Base-by-base conservation (phyloP, 2,888 invertebrate genomes). In the Idaea biselata region DNA sequence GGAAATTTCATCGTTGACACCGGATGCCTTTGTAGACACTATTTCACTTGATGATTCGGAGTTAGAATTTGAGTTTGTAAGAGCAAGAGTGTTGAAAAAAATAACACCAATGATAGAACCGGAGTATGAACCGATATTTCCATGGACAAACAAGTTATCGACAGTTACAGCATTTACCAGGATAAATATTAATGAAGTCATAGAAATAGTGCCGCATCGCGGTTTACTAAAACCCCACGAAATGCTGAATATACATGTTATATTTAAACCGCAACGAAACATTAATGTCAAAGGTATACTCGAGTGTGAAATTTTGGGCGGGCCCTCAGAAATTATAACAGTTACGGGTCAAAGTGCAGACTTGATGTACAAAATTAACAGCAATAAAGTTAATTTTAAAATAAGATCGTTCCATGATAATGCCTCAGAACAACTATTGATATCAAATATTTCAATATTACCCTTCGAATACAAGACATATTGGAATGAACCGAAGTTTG, bases 231-330 rank as follows among this genome's bases (percentile, higher is more conserved):
- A 90, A 66, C 93, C 94, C 4, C 89, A 84, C 71, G 93, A 94
- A 80, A 77, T 83, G 61, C 91, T 93, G 74, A 80, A 88, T 62
- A 72, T 94, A 58, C 89, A 92, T 59, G 81, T 94, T 3, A 86
- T 89, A 62, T 93, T 94, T 69, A 86, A 80, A 65, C 93, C 94
- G 3, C 84, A 79, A 63, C 64, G 69, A 5, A 88, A 94, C 69
- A 87, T 89, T 7, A 86, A 75, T 60, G 78, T 94, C 3, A 81
- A 83, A 62, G 93, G 92, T n/a, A 73, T 78, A 32, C 80, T 93
- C 0, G 82, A 92, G 65, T 94, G 94, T 74, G 87, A 93, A 68
- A 90, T 95, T 31, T 74, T 92, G 53, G 94, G 93, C 8, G 95
- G 95, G 0, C 94, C 94, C 1, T 73, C 93, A 0, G 94, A 94